These are phyloP conservation scores for Actinernus sp. DNA, from an alignment of 92 coral and sea anemone species.

Conservation along the genomic window DNA sequence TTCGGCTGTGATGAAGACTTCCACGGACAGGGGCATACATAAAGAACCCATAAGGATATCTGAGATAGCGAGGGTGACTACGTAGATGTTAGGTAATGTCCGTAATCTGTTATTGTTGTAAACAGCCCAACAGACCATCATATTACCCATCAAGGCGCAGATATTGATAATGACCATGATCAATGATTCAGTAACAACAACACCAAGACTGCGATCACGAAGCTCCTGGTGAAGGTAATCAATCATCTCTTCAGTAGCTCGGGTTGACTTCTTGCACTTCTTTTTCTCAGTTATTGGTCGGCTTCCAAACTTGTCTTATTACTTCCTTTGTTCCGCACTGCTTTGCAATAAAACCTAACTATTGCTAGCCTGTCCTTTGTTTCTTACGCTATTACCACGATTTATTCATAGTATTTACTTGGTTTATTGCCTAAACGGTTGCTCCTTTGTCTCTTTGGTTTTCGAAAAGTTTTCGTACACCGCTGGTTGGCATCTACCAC, in stretches of 20 bases:
- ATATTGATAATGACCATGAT: conserved; percentile 58
- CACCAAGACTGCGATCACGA: conserved; percentile 31
- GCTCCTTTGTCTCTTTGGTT: too few relatives aligned
- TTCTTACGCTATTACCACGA: too few relatives aligned
- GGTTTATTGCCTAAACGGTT: too few relatives aligned
- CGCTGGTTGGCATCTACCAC: too few relatives aligned
- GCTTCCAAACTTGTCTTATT: too few relatives aligned
- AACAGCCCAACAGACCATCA: conserved; percentile 87
- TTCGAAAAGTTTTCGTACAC: too few relatives aligned
- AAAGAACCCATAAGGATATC: conserved; percentile 79
- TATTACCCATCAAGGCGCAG: conserved; percentile 68
- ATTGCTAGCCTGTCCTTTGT: too few relatives aligned
- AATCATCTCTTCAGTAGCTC: conserved; percentile 3
- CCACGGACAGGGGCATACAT: conserved; percentile 73
- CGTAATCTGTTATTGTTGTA: conserved; percentile 77
- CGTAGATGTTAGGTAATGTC: conserved; percentile 77
- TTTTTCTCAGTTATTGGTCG: too few relatives aligned
- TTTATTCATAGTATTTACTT: too few relatives aligned
- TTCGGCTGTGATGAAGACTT: conserved; percentile 63
- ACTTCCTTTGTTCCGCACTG: too few relatives aligned
- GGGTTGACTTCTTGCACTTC: too few relatives aligned
- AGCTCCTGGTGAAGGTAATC: conserved; percentile 36
- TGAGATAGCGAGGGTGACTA: conserved; percentile 77
- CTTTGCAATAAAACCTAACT: too few relatives aligned
- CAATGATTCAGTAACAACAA: conserved; percentile 53